Evolutionary conservation across 2,797 vertebrate species (phyloP).

Genomic region (Muscicapa striata): DNA sequence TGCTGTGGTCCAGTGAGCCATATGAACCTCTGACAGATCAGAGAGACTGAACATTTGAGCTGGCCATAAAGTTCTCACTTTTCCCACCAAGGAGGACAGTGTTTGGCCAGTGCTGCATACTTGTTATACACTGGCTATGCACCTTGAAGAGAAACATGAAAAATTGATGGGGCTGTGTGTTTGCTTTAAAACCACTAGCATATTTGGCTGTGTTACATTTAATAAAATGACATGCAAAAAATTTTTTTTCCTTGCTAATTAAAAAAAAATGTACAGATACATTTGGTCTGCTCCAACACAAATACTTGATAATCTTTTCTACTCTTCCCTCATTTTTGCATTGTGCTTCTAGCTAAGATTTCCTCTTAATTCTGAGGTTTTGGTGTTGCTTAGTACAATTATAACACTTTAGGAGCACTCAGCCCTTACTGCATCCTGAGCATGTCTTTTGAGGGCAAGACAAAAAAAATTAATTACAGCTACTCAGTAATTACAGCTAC

Average conservation of each 20-base stretch:
- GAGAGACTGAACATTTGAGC: accelerated
- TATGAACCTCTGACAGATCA: neutral
- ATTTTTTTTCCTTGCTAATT: neutral
- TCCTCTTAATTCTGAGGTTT: neutral
- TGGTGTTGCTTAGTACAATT: neutral
- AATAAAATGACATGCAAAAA: neutral
- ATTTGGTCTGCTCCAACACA: neutral
- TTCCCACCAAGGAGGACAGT: neutral
- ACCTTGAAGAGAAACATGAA: neutral
- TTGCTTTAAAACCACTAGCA: neutral
- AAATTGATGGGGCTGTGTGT: neutral
- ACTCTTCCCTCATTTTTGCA: neutral
- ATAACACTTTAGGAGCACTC: neutral
- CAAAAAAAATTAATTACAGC: neutral
- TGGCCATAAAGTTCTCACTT: neutral
- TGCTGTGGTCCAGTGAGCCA: neutral
- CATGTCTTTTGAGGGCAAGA: neutral
- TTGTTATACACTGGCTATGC: neutral
- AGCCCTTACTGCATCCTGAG: neutral
- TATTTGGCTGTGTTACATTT: neutral
- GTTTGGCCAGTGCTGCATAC: neutral
- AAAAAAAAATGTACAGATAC: neutral
- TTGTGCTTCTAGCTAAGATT: neutral
- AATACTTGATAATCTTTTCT: neutral
- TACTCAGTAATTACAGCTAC: neutral